Conservation (phyloP, 2,113 vertebrate species). For the Tachysurus fulvidraco region DNA sequence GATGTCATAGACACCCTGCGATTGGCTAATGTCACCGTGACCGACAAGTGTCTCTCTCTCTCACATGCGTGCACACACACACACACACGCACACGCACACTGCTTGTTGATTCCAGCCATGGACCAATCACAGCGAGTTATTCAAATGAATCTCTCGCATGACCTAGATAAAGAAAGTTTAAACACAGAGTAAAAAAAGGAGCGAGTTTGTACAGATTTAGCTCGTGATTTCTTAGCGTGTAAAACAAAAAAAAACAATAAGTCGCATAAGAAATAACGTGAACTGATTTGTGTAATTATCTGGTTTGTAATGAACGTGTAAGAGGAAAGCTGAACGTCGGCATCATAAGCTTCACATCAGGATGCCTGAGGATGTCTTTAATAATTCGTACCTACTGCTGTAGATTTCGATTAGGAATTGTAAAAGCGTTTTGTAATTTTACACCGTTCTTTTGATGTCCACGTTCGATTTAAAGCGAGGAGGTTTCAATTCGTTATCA, state of each 20-base stretch:
- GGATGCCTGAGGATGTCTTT: neutral
- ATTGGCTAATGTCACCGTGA: neutral
- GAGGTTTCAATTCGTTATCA: too few species aligned
- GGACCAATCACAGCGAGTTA: neutral
- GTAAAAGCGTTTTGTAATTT: too few species aligned
- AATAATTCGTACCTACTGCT: neutral
- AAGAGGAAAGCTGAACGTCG: neutral
- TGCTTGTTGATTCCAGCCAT: neutral
- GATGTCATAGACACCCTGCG: neutral
- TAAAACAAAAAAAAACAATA: neutral
- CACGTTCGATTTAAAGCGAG: too few species aligned
- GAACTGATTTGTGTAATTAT: neutral
- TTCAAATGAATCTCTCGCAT: slow-evolving; percentile 6
- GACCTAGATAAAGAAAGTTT: slow-evolving; percentile 14
- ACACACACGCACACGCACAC: neutral
- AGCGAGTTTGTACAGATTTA: neutral
- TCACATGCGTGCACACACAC: neutral
- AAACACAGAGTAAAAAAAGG: neutral
- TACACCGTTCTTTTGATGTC: too few species aligned
- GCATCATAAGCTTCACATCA: neutral
- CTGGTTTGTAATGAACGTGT: too few species aligned
- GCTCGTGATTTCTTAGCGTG: neutral
- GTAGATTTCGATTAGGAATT: neutral
- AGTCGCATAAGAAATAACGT: neutral
- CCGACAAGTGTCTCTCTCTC: too few species aligned